Evolutionary conservation across 2,888 invertebrate genomes (phyloP).

Genomic region (Pediacus dermestoides): DNA sequence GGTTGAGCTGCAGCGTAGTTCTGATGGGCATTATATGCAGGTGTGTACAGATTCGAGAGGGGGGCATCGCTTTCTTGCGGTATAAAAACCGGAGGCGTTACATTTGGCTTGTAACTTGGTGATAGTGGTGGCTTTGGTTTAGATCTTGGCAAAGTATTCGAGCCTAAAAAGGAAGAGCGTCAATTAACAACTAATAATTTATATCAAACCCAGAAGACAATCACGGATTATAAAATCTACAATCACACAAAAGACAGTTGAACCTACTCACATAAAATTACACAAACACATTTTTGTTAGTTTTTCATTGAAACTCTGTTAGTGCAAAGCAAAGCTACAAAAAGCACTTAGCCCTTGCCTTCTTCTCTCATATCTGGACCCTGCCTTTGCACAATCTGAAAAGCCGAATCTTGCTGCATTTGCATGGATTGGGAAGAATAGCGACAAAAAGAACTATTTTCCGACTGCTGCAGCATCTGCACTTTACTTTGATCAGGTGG

Average conservation of each 20-base stretch:
- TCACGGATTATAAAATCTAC: too few species aligned
- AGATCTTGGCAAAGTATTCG: constrained; percentile 38
- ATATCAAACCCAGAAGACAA: too few species aligned
- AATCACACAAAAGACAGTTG: too few species aligned
- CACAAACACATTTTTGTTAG: too few species aligned
- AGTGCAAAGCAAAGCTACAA: too few species aligned
- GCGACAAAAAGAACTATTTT: constrained; percentile 46
- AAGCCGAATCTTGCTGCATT: constrained; percentile 18
- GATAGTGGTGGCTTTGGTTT: constrained; percentile 34
- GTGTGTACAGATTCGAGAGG: constrained; percentile 27
- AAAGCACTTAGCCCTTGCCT: too few species aligned
- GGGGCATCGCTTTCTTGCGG: constrained; percentile 40
- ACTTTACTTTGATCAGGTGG: constrained; percentile 32
- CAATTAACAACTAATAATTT: too few species aligned
- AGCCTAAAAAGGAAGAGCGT: constrained; percentile 29
- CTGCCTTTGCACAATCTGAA: constrained; percentile 22
- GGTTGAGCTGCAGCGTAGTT: constrained; percentile 15
- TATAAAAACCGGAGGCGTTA: constrained; percentile 39
- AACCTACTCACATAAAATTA: neutral
- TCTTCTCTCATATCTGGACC: too few species aligned
- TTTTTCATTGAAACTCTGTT: too few species aligned
- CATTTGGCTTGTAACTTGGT: constrained; percentile 40
- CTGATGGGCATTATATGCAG: constrained; percentile 29
- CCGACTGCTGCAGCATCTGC: constrained; percentile 33
- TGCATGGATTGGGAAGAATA: constrained; percentile 32